These are phyloP conservation scores for Glaucomys volans DNA, from an alignment of 2,113 vertebrate genomes.

Conservation along the genomic window DNA sequence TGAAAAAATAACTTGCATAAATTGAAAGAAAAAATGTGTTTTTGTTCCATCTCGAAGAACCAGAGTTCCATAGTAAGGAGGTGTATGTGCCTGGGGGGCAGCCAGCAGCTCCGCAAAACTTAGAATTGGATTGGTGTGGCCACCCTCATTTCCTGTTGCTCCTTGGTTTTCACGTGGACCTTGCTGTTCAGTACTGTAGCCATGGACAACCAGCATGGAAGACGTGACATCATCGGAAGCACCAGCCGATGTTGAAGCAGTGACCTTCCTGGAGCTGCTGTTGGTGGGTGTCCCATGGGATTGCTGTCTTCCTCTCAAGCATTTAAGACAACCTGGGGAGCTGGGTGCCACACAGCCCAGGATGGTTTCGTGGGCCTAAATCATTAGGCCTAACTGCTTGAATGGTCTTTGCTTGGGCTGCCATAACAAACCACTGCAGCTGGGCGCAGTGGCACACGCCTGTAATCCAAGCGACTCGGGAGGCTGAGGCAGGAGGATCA, in stretches of 20 bases:
- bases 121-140: neutral
- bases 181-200: neutral
- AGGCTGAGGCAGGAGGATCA: no score
- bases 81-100: neutral
- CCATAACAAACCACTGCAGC: no score
- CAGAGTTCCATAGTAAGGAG: neutral
- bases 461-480: no score
- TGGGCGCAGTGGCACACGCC: no score
- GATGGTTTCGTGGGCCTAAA: neutral
- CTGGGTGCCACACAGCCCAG: neutral
- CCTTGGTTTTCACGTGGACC: neutral
- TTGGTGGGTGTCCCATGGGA: neutral
- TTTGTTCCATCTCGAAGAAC: neutral
- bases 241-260: neutral
- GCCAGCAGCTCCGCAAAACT: neutral
- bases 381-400: neutral
- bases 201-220: neutral
- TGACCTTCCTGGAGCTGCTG: neutral
- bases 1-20: neutral
- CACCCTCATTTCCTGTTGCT: neutral
- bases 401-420: neutral
- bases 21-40: constrained; percentile 34
- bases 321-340: neutral
- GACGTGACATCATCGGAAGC: neutral
- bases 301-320: neutral